Percentiles rank a stretch among this genome's conserved stretches.
Conservation (phyloP, 2,113 vertebrate genomes). For the Amphilophus citrinellus region DNA sequence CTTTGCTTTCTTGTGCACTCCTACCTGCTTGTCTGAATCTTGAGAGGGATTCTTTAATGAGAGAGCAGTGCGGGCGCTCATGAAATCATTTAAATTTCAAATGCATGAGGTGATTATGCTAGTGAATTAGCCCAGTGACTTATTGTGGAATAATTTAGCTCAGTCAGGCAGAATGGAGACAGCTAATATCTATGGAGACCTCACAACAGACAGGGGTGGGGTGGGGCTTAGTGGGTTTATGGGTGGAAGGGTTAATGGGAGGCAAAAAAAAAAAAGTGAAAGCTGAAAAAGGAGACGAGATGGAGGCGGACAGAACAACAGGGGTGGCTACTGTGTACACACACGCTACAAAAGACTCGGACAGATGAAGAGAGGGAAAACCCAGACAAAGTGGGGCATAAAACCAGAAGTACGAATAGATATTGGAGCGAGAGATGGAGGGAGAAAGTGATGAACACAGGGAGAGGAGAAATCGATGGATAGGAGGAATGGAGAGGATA, state of each 20-base stretch:
- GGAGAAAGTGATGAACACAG: conserved; percentile 44
- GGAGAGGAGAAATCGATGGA: conserved; percentile 56
- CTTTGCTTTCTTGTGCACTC: conserved; percentile 32
- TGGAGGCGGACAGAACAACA: conserved; percentile 23
- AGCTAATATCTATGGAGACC: conserved; percentile 70
- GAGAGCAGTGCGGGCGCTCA: conserved; percentile 66
- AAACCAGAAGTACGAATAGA: conserved; percentile 30
- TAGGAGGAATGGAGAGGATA: conserved; percentile 56
- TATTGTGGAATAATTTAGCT: conserved; percentile 81
- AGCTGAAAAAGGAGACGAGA: conserved; percentile 1
- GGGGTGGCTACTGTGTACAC: conserved; percentile 10
- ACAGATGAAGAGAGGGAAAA: conserved; percentile 37
- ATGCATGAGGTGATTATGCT: conserved; percentile 83
- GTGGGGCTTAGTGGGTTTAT: conserved; percentile 39
- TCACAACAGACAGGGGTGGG: conserved; percentile 34
- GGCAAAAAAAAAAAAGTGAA: conserved; percentile 22
- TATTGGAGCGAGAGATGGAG: conserved; percentile 22
- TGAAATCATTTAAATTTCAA: conserved; percentile 83
- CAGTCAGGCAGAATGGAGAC: conserved; percentile 74
- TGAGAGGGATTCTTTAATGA: conserved; percentile 73
- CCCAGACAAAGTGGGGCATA: conserved; percentile 16
- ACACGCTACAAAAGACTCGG: conserved; percentile 32
- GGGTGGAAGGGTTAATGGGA: not conserved
- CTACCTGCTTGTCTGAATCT: conserved; percentile 71
- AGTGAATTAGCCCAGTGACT: conserved; percentile 82